A percentile compares a stretch with the other conserved stretches of the same genome.
phyloP scores from a whole-genome alignment of 2,113 vertebrate species.

The Nibea albiflora region DNA sequence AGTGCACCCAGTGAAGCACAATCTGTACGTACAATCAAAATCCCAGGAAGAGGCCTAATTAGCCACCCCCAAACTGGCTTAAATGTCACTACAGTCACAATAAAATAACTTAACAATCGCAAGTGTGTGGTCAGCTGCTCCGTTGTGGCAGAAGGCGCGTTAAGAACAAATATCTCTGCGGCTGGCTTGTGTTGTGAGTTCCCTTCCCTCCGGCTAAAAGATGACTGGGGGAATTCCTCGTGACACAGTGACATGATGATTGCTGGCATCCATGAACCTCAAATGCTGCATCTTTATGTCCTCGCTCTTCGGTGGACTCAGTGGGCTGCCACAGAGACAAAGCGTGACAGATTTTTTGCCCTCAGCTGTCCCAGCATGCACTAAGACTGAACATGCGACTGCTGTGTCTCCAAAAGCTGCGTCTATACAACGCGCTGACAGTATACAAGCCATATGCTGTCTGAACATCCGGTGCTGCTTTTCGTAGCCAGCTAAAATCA shows the following conservation, averaged over 20 bases:
- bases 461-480: not conserved
- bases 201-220: constrained; percentile 51
- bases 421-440: not conserved
- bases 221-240: constrained; percentile 40
- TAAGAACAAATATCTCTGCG: not conserved
- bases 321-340: constrained; percentile 44
- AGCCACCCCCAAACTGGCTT: not conserved
- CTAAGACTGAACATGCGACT: not conserved
- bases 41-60: not conserved
- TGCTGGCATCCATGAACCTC: constrained; percentile 55
- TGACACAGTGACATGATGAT: constrained; percentile 64
- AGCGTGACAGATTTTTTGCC: constrained; percentile 53
- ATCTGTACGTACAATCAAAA: not conserved
- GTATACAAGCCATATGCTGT: not conserved
- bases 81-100: not conserved
- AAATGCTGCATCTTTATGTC: constrained; percentile 33
- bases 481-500: constrained; percentile 6
- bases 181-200: constrained; percentile 23
- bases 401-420: constrained; percentile 16
- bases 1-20: not conserved
- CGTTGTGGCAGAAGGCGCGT: not conserved
- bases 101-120: not conserved
- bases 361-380: constrained; percentile 47
- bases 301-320: constrained; percentile 23
- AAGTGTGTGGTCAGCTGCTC: constrained; percentile 11